Conservation (phyloP, 2,888 invertebrate genomes). For the Bruchidius siliquastri region DNA sequence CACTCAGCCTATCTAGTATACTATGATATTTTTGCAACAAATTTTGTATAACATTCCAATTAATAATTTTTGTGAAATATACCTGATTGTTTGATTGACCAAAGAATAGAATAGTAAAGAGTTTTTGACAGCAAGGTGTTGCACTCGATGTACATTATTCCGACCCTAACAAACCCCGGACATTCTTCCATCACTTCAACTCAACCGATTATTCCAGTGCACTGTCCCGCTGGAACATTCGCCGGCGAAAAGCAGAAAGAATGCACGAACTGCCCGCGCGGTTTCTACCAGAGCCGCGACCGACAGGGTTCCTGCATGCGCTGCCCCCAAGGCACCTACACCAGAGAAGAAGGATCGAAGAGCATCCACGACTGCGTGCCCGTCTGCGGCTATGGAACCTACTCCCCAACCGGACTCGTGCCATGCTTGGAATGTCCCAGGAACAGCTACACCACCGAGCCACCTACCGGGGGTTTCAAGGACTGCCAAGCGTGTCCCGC, state of each 20-base stretch:
- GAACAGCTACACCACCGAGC: constrained; percentile 83
- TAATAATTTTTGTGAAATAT: too few species aligned
- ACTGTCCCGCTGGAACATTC: constrained; percentile 95
- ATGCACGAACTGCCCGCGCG: constrained; percentile 87
- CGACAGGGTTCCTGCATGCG: constrained; percentile 85
- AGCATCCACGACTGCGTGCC: constrained; percentile 82
- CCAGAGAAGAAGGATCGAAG: constrained; percentile 85
- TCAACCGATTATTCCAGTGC: too few species aligned
- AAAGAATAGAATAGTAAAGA: too few species aligned
- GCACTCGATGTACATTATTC: too few species aligned
- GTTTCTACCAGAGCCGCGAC: constrained; percentile 89
- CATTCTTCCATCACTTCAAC: too few species aligned
- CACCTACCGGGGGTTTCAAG: constrained; percentile 85
- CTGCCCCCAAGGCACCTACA: constrained; percentile 91
- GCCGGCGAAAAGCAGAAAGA: constrained; percentile 85
- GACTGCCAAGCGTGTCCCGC: constrained; percentile 91
- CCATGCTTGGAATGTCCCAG: constrained; percentile 92
- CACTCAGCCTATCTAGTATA: too few species aligned
- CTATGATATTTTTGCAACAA: too few species aligned
- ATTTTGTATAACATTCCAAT: too few species aligned
- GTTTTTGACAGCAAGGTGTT: too few species aligned
- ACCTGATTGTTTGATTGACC: too few species aligned
- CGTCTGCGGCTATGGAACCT: constrained; percentile 94
- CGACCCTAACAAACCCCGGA: too few species aligned
- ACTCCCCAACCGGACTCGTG: constrained; percentile 89